Conservation (phyloP, 1,140 invertebrate genomes). For the Oedothorax gibbosus region DNA sequence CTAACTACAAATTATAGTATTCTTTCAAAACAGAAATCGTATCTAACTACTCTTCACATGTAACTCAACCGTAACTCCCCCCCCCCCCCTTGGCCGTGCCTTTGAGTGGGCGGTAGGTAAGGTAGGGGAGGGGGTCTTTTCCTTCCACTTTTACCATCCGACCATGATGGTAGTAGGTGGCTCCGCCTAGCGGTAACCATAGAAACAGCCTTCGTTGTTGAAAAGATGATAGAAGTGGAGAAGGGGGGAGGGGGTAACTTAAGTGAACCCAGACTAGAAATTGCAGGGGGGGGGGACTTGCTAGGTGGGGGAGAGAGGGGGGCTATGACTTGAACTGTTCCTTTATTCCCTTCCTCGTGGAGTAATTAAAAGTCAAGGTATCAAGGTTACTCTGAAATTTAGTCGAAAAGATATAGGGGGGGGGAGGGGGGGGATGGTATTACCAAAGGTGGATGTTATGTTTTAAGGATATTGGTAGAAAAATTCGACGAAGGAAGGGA, state of each 20-base stretch:
- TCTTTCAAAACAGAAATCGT: too few species aligned
- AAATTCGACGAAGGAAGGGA: not conserved
- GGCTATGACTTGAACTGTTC: not conserved
- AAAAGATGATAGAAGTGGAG: too few species aligned
- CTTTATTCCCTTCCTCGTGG: too few species aligned
- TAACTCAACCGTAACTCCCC: slow-evolving; percentile 21
- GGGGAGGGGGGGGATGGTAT: not conserved
- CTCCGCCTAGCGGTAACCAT: slow-evolving; percentile 58
- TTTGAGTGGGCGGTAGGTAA: slow-evolving; percentile 47
- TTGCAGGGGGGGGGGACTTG: not conserved
- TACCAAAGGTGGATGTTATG: too few species aligned
- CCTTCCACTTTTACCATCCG: slow-evolving; percentile 32
- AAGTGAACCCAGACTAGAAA: slow-evolving; percentile 28
- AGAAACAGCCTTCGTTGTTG: slow-evolving; percentile 25
- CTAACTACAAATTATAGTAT: too few species aligned
- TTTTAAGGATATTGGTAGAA: too few species aligned
- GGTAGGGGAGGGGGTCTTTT: slow-evolving; percentile 3
- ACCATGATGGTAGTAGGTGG: slow-evolving; percentile 21
- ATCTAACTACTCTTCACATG: not conserved
- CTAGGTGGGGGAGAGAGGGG: not conserved
- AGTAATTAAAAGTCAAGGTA: too few species aligned
- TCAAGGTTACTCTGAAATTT: too few species aligned
- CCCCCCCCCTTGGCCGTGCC: not conserved
- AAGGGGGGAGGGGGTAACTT: slow-evolving; percentile 43
- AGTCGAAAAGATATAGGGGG: not conserved